These are phyloP conservation scores for Rhabdornis inornatus DNA, from an alignment of 2,113 vertebrate species.

Conservation along the genomic window DNA sequence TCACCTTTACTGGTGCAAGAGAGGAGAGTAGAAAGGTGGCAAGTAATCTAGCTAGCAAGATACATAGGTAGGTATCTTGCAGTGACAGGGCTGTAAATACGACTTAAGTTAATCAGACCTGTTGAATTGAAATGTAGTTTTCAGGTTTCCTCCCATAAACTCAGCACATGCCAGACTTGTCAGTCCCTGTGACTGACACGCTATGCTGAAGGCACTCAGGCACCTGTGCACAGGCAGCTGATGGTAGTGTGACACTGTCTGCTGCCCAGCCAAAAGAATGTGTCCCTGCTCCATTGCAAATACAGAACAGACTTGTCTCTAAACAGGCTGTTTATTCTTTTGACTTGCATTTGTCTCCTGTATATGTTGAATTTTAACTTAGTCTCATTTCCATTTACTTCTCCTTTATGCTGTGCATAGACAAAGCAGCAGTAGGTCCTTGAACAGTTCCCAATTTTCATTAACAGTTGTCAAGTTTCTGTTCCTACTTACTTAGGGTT, in stretches of 20 bases:
- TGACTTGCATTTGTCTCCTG: neutral
- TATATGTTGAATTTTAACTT: neutral
- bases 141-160: neutral
- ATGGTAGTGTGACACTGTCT: neutral
- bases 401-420: neutral
- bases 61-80: neutral
- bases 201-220: accelerated
- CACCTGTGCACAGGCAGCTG: neutral
- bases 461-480: neutral
- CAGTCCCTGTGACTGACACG: neutral
- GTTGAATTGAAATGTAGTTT: neutral
- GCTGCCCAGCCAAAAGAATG: neutral
- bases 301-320: neutral
- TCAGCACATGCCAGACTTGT: accelerated
- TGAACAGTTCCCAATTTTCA: neutral
- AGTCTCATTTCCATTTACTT: neutral
- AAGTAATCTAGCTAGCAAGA: neutral
- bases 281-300: neutral
- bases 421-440: neutral
- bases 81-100: neutral
- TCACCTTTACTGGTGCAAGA: neutral
- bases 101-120: neutral
- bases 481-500: neutral
- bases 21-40: neutral
- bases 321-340: neutral